Conservation (phyloP, 2,113 vertebrate species). For the Centropus unirufus region DNA sequence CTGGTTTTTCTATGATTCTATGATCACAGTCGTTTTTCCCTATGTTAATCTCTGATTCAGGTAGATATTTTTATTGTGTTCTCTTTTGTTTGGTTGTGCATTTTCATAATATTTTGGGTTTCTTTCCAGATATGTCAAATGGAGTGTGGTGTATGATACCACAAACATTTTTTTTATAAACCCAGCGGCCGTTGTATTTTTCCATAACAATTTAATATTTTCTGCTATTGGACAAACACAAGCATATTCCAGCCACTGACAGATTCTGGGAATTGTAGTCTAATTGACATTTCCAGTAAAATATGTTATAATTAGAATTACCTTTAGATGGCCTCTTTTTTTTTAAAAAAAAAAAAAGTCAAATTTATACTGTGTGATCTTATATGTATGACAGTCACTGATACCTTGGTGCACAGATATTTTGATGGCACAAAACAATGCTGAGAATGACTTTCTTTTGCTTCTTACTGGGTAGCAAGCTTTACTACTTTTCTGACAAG, state of each 20-base stretch:
- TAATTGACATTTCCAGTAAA: not conserved
- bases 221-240: not conserved
- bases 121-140: not conserved
- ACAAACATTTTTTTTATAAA: not conserved
- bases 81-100: not conserved
- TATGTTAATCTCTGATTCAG: not conserved
- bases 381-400: not conserved
- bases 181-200: not conserved
- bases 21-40: not conserved
- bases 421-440: not conserved
- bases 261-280: not conserved
- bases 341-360: not conserved
- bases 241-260: not conserved
- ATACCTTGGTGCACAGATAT: not conserved
- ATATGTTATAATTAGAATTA: not conserved
- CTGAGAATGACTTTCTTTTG: not conserved
- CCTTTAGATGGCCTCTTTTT: not conserved
- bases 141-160: not conserved
- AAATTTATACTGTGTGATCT: not conserved
- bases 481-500: not conserved
- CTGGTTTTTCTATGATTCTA: too few relatives aligned
- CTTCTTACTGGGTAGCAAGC: not conserved
- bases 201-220: not conserved
- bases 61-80: not conserved
- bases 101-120: not conserved